Percentiles rank a stretch among this genome's conserved stretches.
Evolutionary conservation across 1,140 invertebrate genomes (phyloP).

Genomic region (Teleogryllus occipitalis): DNA sequence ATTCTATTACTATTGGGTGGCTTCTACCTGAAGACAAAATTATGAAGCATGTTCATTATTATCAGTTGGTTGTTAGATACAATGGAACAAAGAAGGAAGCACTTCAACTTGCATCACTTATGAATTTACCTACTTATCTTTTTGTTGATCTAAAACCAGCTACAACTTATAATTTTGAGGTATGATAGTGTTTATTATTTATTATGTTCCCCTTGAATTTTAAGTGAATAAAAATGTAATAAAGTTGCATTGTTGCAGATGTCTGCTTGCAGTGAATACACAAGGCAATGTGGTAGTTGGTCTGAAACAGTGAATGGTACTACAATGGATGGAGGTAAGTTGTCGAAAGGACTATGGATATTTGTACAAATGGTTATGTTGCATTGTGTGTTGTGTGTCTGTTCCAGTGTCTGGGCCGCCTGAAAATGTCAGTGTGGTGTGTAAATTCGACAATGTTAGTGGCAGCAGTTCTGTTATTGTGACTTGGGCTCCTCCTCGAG

Average conservation of each 20-base stretch:
- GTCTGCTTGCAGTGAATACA: slow-evolving; percentile 67
- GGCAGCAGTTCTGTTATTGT: slow-evolving; percentile 54
- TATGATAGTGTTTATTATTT: slow-evolving; percentile 30
- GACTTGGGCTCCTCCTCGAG: slow-evolving; percentile 58
- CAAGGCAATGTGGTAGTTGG: slow-evolving; percentile 61
- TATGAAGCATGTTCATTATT: slow-evolving; percentile 64
- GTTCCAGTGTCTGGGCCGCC: slow-evolving; percentile 47
- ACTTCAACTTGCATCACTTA: slow-evolving; percentile 48
- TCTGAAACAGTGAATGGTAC: slow-evolving; percentile 64
- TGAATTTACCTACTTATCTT: slow-evolving; percentile 52
- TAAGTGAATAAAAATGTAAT: background rate
- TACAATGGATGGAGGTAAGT: slow-evolving; percentile 62
- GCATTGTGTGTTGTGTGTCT: slow-evolving; percentile 18
- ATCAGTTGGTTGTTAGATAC: slow-evolving; percentile 56
- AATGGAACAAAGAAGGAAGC: slow-evolving; percentile 48
- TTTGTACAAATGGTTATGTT: background rate
- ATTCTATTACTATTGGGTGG: slow-evolving; percentile 72
- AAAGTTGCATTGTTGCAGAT: slow-evolving; percentile 38
- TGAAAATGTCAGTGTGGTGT: slow-evolving; percentile 52
- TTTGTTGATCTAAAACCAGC: slow-evolving; percentile 66
- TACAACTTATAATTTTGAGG: slow-evolving; percentile 67
- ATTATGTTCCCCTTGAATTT: background rate
- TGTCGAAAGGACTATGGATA: background rate
- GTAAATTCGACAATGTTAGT: slow-evolving; percentile 55
- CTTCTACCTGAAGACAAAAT: slow-evolving; percentile 53